These are phyloP conservation scores for Gephyroberyx darwinii DNA, from an alignment of 2,797 vertebrate species.

Conservation along the genomic window DNA sequence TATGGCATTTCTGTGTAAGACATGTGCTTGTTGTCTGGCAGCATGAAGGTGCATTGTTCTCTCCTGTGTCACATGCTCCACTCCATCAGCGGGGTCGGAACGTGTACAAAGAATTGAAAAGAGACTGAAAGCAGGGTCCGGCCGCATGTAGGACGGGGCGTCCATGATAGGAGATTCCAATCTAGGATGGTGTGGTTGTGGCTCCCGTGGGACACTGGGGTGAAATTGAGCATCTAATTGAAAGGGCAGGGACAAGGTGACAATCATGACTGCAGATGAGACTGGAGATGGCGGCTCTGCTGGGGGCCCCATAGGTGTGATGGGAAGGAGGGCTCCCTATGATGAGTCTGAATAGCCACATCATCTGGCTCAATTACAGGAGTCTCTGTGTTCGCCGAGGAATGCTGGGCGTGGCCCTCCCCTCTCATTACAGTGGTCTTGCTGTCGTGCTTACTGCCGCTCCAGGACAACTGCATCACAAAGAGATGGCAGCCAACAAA, in stretches of 20 bases:
- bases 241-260: slow-evolving; percentile 81
- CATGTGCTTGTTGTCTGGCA: slow-evolving; percentile 41
- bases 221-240: slow-evolving; percentile 87
- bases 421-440: slow-evolving; percentile 28
- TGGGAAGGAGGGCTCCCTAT: slow-evolving; percentile 50
- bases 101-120: slow-evolving; percentile 42
- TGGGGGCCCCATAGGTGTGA: slow-evolving; percentile 55
- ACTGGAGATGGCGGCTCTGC: slow-evolving; percentile 65
- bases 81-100: slow-evolving; percentile 28
- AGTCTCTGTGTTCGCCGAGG: slow-evolving; percentile 18
- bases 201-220: slow-evolving; percentile 74
- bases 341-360: slow-evolving; percentile 63
- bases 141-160: slow-evolving; percentile 40
- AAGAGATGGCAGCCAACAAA: slow-evolving; percentile 12
- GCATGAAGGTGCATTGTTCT: slow-evolving; percentile 49
- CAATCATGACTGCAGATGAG: slow-evolving; percentile 81
- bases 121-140: slow-evolving; percentile 35
- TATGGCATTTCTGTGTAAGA: slow-evolving; percentile 29
- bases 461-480: slow-evolving; percentile 23
- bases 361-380: slow-evolving; percentile 62
- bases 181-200: slow-evolving; percentile 73
- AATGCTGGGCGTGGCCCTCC: slow-evolving; percentile 21
- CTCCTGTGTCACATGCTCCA: slow-evolving; percentile 43
- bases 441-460: slow-evolving; percentile 42
- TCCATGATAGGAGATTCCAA: slow-evolving; percentile 72